Percentiles rank a stretch among this genome's conserved stretches.
Conservation (phyloP, 2,113 vertebrate genomes). For the Entomyzon cyanotis region DNA sequence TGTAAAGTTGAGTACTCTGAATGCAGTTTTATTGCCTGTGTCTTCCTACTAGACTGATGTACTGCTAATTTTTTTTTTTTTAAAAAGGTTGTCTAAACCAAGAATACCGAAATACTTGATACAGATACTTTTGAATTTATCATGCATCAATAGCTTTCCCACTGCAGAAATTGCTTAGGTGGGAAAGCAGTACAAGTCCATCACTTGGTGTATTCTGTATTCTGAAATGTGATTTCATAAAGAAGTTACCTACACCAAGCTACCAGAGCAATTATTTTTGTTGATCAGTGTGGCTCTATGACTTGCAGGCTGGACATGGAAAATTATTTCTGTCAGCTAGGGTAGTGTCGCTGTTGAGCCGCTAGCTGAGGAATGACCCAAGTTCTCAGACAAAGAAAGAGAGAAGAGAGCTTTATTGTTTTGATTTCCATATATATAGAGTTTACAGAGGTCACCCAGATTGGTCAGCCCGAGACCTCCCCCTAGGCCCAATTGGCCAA, state of each 20-base stretch:
- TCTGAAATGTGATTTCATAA: neutral
- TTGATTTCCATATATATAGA: no score
- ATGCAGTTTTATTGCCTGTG: neutral
- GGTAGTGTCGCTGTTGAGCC: no score
- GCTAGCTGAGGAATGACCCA: no score
- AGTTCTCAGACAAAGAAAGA: no score
- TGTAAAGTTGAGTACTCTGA: neutral
- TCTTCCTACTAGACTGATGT: neutral
- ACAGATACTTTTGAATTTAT: neutral
- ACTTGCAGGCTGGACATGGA: neutral
- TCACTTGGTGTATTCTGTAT: neutral
- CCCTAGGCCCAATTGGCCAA: no score
- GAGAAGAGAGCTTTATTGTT: no score
- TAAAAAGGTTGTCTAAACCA: neutral
- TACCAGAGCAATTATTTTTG: neutral
- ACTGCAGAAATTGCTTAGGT: neutral
- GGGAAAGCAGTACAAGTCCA: neutral
- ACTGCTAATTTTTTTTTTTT: neutral
- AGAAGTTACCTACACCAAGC: neutral
- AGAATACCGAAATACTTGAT: neutral
- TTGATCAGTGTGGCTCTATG: neutral
- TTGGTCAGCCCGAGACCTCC: no score
- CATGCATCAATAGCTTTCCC: neutral
- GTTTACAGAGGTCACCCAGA: no score
- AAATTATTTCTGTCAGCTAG: neutral